Evolutionary conservation across 1,140 invertebrate species (phyloP).

Genomic region (Polypedilum pembai): DNA sequence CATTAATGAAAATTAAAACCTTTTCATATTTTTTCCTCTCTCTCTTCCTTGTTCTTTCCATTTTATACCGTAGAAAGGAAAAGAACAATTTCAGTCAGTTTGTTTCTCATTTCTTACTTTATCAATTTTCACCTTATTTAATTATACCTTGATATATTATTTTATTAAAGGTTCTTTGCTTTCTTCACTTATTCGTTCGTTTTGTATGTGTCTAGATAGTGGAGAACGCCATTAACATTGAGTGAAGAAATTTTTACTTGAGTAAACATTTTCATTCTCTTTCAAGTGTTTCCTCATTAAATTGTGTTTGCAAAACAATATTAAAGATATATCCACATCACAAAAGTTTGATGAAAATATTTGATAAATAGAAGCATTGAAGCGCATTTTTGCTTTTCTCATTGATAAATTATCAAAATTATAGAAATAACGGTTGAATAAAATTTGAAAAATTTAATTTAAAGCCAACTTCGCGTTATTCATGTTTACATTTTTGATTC

Average conservation of each 20-base stretch:
- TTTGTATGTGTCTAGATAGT: neutral
- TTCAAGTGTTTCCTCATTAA: no score
- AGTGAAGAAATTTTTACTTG: neutral
- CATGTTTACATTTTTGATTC: no score
- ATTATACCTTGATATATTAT: neutral
- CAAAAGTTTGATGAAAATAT: no score
- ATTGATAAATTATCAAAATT: no score
- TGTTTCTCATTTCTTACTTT: neutral
- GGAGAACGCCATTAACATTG: neutral
- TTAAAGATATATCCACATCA: no score
- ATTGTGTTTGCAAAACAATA: no score
- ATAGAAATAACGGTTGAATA: no score
- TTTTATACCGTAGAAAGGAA: neutral
- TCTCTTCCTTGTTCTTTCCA: neutral
- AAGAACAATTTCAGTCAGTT: neutral
- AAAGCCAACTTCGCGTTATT: no score
- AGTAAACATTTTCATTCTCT: neutral
- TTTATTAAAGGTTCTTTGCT: neutral
- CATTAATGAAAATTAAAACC: conserved; percentile 5
- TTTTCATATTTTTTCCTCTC: neutral
- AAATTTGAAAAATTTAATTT: no score
- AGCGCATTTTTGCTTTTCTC: no score
- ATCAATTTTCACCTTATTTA: conserved; percentile 19
- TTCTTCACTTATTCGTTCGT: neutral
- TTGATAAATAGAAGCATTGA: no score